A percentile compares a stretch with the other conserved stretches of the same genome.
Conservation (phyloP, 2,888 invertebrate genomes). For the Cordilura impudica region DNA sequence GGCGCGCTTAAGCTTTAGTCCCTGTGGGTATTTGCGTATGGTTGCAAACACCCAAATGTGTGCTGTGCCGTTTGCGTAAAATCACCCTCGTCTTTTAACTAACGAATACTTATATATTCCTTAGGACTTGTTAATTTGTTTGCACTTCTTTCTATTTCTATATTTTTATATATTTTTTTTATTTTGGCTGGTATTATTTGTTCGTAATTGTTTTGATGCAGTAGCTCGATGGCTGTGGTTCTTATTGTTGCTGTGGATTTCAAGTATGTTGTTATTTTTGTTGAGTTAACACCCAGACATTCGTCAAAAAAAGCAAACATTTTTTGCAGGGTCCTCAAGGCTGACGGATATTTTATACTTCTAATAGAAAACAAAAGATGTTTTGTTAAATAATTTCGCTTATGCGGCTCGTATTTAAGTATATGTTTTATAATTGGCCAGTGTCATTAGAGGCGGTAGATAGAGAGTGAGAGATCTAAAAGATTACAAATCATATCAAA, state of each 20-base stretch:
- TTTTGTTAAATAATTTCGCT: conserved; percentile 48
- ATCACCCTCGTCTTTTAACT: conserved; percentile 47
- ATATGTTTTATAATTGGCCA: conserved; percentile 55
- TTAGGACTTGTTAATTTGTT: conserved; percentile 62
- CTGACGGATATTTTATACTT: neutral
- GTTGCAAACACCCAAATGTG: conserved; percentile 18
- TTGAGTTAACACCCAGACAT: conserved; percentile 59
- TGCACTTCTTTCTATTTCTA: conserved; percentile 60
- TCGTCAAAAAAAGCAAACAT: conserved; percentile 43
- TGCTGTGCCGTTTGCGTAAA: neutral
- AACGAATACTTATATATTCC: conserved; percentile 13
- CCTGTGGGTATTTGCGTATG: conserved; percentile 60
- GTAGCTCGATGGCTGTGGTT: conserved; percentile 50
- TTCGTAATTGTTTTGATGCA: conserved; percentile 42
- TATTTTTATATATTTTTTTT: no score
- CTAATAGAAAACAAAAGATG: conserved; percentile 45
- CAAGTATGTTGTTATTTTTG: conserved; percentile 59
- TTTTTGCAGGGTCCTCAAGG: conserved; percentile 29
- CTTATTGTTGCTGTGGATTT: conserved; percentile 53
- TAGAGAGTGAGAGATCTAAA: no score
- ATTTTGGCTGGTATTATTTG: conserved; percentile 55
- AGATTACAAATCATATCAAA: neutral
- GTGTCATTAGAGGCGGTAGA: conserved; percentile 56
- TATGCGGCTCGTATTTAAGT: conserved; percentile 32
- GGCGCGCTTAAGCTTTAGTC: conserved; percentile 57